These are phyloP conservation scores for Eupithecia inturbata DNA, from an alignment of 2,888 invertebrate species.

Conservation along the genomic window DNA sequence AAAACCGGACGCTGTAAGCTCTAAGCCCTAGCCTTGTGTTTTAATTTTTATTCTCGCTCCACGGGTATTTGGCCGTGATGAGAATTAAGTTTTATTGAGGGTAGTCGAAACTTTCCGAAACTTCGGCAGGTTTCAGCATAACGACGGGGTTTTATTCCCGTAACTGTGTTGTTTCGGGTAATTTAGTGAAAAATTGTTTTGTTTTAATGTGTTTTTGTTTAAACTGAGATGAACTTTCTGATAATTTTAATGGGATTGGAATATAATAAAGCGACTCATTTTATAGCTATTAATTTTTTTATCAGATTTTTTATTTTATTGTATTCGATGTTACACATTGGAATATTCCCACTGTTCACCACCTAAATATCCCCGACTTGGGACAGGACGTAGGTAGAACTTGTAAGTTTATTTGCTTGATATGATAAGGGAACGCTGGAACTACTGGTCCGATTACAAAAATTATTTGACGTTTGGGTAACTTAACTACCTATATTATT, in stretches of 20 bases:
- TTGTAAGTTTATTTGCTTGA: too few relatives aligned
- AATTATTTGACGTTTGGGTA: too few relatives aligned
- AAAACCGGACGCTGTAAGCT: not conserved
- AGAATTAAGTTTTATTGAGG: slow-evolving; percentile 36
- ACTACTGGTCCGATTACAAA: too few relatives aligned
- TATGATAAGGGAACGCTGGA: too few relatives aligned
- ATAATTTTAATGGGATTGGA: not conserved
- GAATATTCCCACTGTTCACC: not conserved
- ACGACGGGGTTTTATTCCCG: slow-evolving; percentile 25
- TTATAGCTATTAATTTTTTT: not conserved
- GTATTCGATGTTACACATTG: not conserved
- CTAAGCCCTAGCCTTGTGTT: slow-evolving; percentile 23
- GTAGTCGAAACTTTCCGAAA: slow-evolving; percentile 29
- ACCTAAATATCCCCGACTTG: not conserved
- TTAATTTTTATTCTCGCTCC: slow-evolving; percentile 37
- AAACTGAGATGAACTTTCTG: not conserved
- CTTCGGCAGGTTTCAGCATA: slow-evolving; percentile 20
- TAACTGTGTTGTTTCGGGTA: slow-evolving; percentile 10
- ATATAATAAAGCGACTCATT: not conserved
- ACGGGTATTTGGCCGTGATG: slow-evolving; percentile 32
- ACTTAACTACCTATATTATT: too few relatives aligned
- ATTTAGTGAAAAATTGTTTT: slow-evolving; percentile 7
- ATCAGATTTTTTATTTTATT: too few relatives aligned
- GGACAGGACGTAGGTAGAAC: too few relatives aligned
- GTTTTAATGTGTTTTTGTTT: slow-evolving; percentile 11